Conservation (phyloP, 2,797 vertebrate genomes). For the Sebastes steindachneri region DNA sequence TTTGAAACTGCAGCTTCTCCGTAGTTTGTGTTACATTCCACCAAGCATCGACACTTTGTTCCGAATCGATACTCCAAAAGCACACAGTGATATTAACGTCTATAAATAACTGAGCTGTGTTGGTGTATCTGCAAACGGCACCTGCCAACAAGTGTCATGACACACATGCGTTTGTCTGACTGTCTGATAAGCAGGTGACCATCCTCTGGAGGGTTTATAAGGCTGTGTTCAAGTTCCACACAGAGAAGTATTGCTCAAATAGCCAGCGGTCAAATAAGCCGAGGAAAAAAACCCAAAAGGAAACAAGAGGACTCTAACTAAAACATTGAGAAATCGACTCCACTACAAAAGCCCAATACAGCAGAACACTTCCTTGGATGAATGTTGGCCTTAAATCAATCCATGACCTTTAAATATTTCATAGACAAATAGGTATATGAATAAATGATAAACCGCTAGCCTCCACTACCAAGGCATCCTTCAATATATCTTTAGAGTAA, state of each 20-base stretch:
- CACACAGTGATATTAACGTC: slow-evolving; percentile 61
- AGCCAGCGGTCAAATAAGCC: slow-evolving; percentile 39
- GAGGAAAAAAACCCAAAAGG: not conserved
- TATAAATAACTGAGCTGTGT: slow-evolving; percentile 57
- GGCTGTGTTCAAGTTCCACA: slow-evolving; percentile 54
- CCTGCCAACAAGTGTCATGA: slow-evolving; percentile 58
- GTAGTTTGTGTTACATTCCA: slow-evolving; percentile 58
- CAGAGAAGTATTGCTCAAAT: slow-evolving; percentile 60
- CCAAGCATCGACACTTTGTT: slow-evolving; percentile 37
- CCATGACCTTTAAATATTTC: slow-evolving; percentile 57
- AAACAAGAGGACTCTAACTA: slow-evolving; percentile 26
- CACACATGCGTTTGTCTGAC: slow-evolving; percentile 35
- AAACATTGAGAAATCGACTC: slow-evolving; percentile 26
- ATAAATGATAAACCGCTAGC: slow-evolving; percentile 50
- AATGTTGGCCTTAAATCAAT: slow-evolving; percentile 41
- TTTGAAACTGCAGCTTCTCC: slow-evolving; percentile 36
- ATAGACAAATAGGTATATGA: slow-evolving; percentile 59
- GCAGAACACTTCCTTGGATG: slow-evolving; percentile 35
- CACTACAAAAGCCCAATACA: slow-evolving; percentile 30
- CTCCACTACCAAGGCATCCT: slow-evolving; percentile 58
- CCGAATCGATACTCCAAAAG: slow-evolving; percentile 61
- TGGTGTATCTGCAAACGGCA: slow-evolving; percentile 48
- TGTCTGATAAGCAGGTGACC: slow-evolving; percentile 47
- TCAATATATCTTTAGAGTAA: slow-evolving; percentile 26
- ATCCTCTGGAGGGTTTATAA: slow-evolving; percentile 52